Evolutionary conservation across 1,140 invertebrate species (phyloP).

Genomic region (Daktulosphaira vitifoliae): DNA sequence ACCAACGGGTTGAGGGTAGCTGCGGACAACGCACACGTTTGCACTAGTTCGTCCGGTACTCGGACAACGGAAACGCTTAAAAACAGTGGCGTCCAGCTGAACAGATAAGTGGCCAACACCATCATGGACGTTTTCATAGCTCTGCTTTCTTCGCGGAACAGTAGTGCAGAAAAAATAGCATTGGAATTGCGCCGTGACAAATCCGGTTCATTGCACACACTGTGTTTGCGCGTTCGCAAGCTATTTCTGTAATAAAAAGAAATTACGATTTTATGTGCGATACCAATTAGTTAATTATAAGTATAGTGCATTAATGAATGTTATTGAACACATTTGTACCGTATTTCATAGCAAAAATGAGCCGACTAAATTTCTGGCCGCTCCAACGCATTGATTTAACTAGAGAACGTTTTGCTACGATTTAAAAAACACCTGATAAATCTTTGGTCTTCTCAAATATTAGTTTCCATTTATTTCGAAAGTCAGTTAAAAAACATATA

Average conservation of each 20-base stretch:
- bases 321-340: no score
- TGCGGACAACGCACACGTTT: constrained; percentile 37
- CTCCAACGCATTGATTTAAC: no score
- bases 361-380: no score
- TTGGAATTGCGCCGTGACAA: constrained; percentile 38
- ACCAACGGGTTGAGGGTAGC: constrained; percentile 48
- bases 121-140: constrained; percentile 50
- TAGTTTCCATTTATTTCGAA: no score
- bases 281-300: no score
- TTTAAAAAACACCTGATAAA: no score
- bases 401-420: no score
- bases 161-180: constrained; percentile 41
- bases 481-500: no score
- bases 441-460: no score
- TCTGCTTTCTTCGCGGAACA: constrained; percentile 49
- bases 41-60: constrained; percentile 33
- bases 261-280: background rate
- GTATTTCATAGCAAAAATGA: no score
- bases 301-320: no score
- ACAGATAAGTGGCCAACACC: constrained; percentile 48
- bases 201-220: constrained; percentile 43
- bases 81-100: constrained; percentile 51
- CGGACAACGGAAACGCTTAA: constrained; percentile 35
- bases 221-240: constrained; percentile 49
- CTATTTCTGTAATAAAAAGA: constrained; percentile 43